phyloP scores from a whole-genome alignment of 2,888 invertebrate genomes.

The Aphrophora alni region DNA sequence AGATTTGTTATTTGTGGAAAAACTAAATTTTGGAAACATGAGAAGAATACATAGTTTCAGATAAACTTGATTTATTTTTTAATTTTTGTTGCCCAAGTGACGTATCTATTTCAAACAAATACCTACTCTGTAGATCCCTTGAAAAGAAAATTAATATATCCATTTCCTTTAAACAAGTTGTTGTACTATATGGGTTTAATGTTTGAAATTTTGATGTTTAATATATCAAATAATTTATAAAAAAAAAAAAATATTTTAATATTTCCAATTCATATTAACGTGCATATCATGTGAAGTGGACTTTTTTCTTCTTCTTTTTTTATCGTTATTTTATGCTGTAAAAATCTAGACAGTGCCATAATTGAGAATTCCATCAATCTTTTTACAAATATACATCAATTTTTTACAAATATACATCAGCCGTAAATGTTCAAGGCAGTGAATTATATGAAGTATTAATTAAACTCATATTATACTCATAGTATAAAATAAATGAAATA shows the following conservation, averaged over 20 bases:
- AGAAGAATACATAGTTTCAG: neutral
- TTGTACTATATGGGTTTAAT: neutral
- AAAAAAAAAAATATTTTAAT: too few species aligned
- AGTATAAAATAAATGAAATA: too few species aligned
- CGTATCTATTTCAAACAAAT: neutral
- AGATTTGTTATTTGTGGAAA: neutral
- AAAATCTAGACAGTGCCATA: neutral
- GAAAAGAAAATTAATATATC: neutral
- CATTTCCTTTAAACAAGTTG: neutral
- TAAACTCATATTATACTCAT: too few species aligned
- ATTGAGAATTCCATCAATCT: neutral
- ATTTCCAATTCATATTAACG: neutral
- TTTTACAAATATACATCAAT: neutral
- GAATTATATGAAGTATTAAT: neutral
- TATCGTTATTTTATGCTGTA: neutral
- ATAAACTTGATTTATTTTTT: neutral
- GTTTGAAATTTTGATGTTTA: neutral
- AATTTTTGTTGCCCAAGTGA: neutral
- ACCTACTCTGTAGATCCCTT: neutral
- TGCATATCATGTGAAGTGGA: neutral
- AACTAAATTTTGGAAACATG: neutral
- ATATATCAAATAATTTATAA: too few species aligned
- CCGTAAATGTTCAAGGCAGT: neutral
- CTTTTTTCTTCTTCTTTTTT: too few species aligned
- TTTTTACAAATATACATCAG: too few species aligned